phyloP scores from a whole-genome alignment of 2,113 vertebrate species.

The Ceyx melanurus region DNA sequence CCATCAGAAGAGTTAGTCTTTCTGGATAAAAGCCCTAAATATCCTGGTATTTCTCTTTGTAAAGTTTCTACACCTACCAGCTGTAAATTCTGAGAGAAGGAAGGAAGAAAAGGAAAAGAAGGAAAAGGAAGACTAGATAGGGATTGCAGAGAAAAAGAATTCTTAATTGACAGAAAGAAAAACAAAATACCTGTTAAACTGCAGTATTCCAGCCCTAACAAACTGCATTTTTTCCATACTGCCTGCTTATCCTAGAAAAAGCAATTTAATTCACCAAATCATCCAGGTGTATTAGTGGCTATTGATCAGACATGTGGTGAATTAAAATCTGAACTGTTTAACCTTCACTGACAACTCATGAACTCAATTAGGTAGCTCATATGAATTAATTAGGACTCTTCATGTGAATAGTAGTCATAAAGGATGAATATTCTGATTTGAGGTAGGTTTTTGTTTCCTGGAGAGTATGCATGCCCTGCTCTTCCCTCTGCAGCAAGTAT shows the following conservation, averaged over 20 bases:
- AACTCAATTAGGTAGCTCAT: not conserved
- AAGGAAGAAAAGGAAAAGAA: not conserved
- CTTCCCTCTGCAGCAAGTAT: not conserved
- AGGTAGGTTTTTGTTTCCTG: not conserved
- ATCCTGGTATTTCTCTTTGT: not conserved
- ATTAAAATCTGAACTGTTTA: not conserved
- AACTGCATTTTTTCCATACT: too few species aligned
- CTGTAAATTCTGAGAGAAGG: too few species aligned
- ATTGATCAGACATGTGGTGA: not conserved
- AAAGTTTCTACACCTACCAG: not conserved
- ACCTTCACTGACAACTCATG: rapidly evolving
- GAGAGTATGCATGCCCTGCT: not conserved
- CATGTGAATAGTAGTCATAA: not conserved
- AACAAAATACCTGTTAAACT: not conserved
- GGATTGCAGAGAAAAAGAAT: not conserved
- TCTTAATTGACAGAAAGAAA: not conserved
- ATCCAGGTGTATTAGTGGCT: not conserved
- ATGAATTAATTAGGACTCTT: not conserved
- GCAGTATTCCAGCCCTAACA: not conserved
- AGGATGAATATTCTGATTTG: not conserved
- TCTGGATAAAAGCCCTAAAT: not conserved
- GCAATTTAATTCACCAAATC: not conserved
- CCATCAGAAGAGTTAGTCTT: not conserved
- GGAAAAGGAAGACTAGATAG: not conserved
- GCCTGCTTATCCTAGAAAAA: not conserved